Base-by-base conservation (phyloP, 2,888 invertebrate species). In the Melanotus villosus region DNA sequence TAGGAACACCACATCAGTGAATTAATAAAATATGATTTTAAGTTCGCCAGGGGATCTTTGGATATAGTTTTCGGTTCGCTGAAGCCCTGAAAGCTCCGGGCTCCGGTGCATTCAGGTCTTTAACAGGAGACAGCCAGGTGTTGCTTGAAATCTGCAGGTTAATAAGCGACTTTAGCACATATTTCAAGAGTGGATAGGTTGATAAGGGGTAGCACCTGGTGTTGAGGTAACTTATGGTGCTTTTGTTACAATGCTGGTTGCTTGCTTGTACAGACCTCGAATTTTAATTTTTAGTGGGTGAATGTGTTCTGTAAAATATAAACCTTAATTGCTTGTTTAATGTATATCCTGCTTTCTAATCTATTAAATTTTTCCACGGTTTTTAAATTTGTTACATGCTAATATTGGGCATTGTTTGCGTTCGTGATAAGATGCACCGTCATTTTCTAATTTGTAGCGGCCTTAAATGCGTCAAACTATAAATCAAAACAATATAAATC, bases 221-320 rank as follows among this genome's bases (percentile, higher is more conserved):
- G 41, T 19, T 36, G 30, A 57, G 34, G 68, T 68, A 63, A 50
- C 68, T 68, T 67, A 67, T 67, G 67, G 60, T 67, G 60, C 67
- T 62, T 67, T 67, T 67, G 67, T 67, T 60, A 60, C 60, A 26
- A 26, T 45, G 26, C 12, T 43, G 19, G 45, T n/a, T 18, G 34
- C 19, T 47, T 18, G 47, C 9, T 18, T 32, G 18, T 36, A 50
- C 19, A 32, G 62, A 38, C n/a, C 62, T 34, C 50, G 19, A 41
- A 59, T 60, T 50, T 60, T 47, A 45, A 52, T 21, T 52, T 52
- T 14, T 52, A 14, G 47, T 47, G 47, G 47, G 47, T 47, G 47
- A n/a, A n/a, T n/a, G n/a, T n/a, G n/a, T n/a, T n/a, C n/a, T n/a
- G n/a, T n/a, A n/a, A n/a, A n/a, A n/a, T n/a, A 41, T 7, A 12